Evolutionary conservation across 1,140 invertebrate species (phyloP), one percentile per base, ranked within the genome.

Genomic region (Drosophila yakuba): DNA sequence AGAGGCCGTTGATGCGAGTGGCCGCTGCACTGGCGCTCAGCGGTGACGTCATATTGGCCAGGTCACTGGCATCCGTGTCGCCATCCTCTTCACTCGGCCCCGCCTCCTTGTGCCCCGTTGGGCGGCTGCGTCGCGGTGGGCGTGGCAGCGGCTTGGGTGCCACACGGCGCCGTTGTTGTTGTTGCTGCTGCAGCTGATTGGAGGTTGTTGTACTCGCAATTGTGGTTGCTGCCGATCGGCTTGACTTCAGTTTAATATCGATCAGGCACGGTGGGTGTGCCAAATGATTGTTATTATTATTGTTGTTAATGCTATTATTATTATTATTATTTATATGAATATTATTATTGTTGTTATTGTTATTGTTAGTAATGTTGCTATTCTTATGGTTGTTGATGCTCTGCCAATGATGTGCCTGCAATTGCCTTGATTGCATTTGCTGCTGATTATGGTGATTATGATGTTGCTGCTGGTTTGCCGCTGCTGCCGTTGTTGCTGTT

Each of bases 41-140:
- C 38, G 84, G 72, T 56, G 84, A 80, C 36, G 83, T 89, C 75
- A 79, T 77, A 32, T 88, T 88, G 62, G 83, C 84, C 72, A 88
- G 60, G 43, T 88, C 83, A n/a, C 83, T 88, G 52, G 79, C 76
- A 80, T 88, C 83, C 43, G 83, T 88, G 28, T 88, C 83, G 6
- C 62, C 76, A 4, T 50, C 50, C n/a, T 80, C 44, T 3, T 63
- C 50, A 8, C 35, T 17, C 28, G 43, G 43, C 43, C 15, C 28
- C 43, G 36, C 15, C 59, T 38, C 52, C 36, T 38, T 41, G 1
- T 23, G 48, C 10, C n/a, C 63, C 43, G 57, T 6, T 23, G 82
- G 45, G 14, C 63, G 77, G 39, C 25, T 67, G 55, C 83, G 82
- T n/a, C 78, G 63, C 51, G 78, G 58, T 10, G 75, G 80, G 12